Percentiles rank a stretch among this genome's conserved stretches.
Conservation (phyloP, 2,113 vertebrate genomes). For the Nerophis lumbriciformis region DNA sequence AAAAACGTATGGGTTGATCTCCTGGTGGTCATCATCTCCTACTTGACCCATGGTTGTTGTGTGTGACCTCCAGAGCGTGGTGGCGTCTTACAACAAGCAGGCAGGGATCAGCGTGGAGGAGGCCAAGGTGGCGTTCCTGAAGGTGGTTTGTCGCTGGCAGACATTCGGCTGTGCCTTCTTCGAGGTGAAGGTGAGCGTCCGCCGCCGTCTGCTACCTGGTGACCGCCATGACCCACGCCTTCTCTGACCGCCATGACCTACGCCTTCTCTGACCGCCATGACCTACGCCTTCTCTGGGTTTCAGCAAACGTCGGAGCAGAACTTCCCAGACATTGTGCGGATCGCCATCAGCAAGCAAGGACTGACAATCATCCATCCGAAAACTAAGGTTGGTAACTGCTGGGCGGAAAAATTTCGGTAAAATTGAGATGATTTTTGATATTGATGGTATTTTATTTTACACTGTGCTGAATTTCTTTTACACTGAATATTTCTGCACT, state of each 20-base stretch:
- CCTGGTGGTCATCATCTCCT: background rate
- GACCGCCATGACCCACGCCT: no score
- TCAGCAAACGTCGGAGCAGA: constrained; percentile 90
- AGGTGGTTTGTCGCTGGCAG: constrained; percentile 80
- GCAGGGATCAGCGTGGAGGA: constrained; percentile 76
- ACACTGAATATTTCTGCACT: no score
- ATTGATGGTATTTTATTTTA: no score
- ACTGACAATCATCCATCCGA: constrained; percentile 85
- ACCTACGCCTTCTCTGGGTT: constrained; percentile 1
- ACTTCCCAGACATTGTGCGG: constrained; percentile 85
- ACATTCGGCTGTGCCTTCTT: constrained; percentile 98
- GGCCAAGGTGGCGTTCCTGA: constrained; percentile 84
- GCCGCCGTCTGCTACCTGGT: no score
- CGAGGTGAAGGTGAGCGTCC: constrained; percentile 83
- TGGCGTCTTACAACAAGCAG: constrained; percentile 75
- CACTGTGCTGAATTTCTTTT: no score
- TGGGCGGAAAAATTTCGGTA: no score
- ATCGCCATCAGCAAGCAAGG: constrained; percentile 92
- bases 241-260: no score
- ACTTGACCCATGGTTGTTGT: background rate
- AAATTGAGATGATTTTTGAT: no score
- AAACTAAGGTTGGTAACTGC: constrained; percentile 89
- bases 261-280: no score
- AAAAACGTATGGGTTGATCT: no score
- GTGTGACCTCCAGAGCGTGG: constrained; percentile 55